Conservation (phyloP, 2,113 vertebrate genomes). For the Castor canadensis region DNA sequence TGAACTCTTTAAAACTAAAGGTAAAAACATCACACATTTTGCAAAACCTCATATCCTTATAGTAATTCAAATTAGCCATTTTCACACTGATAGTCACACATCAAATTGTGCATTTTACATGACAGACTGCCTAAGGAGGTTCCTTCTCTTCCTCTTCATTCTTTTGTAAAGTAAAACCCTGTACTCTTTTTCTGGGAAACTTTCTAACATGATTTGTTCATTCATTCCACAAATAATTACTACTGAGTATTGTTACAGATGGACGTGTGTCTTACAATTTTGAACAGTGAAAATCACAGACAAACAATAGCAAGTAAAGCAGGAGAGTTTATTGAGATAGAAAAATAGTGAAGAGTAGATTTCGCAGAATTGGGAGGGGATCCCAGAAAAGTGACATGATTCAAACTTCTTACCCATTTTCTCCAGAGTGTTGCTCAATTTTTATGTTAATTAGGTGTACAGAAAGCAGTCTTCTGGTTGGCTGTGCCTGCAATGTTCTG, state of each 20-base stretch:
- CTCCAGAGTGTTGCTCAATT: no score
- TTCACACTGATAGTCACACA: neutral
- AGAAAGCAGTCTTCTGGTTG: no score
- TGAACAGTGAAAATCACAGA: no score
- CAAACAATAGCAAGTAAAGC: no score
- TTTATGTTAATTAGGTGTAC: no score
- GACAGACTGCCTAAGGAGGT: neutral
- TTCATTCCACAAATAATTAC: neutral
- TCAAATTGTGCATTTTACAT: neutral
- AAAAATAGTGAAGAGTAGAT: no score
- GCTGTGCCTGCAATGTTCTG: no score
- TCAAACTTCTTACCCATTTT: no score
- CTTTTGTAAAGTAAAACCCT: neutral
- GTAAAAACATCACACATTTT: conserved; percentile 79
- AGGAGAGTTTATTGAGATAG: no score
- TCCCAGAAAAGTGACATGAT: no score
- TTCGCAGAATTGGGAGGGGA: no score
- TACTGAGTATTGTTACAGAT: neutral
- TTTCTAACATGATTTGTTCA: neutral
- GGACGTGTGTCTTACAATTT: no score
- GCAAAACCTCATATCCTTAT: neutral
- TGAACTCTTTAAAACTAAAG: conserved; percentile 95
- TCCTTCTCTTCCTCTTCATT: neutral
- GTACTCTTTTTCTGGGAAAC: neutral
- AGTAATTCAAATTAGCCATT: neutral